These are phyloP conservation scores for Rhabdophis nuchalis DNA, from an alignment of 2,797 vertebrate species.

Conservation along the genomic window DNA sequence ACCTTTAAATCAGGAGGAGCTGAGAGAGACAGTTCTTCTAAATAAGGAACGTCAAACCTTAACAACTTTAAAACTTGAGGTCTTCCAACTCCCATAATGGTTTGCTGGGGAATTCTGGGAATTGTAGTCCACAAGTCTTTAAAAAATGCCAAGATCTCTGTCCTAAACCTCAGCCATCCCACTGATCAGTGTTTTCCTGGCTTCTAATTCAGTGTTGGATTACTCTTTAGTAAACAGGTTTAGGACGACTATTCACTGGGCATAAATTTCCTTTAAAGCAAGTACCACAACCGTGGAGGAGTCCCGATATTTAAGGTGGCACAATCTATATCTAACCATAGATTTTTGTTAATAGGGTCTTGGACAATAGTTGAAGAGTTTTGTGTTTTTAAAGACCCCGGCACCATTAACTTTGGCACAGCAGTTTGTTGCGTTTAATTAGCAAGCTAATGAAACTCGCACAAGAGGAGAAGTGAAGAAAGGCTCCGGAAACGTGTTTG, in stretches of 20 bases:
- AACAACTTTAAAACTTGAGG: neutral
- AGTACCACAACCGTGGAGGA: neutral
- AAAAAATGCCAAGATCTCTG: neutral
- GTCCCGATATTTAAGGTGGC: conserved; percentile 9
- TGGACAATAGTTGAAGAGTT: conserved; percentile 63
- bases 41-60: neutral
- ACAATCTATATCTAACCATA: conserved; percentile 28
- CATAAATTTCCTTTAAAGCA: neutral
- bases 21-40: neutral
- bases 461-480: conserved; percentile 60
- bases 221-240: neutral
- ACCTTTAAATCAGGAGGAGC: neutral
- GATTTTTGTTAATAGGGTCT: conserved; percentile 29
- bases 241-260: neutral
- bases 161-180: neutral
- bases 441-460: conserved; percentile 66
- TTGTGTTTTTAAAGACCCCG: conserved; percentile 60
- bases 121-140: neutral
- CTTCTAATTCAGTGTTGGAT: neutral
- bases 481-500: conserved; percentile 50
- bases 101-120: neutral
- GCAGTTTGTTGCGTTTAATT: conserved; percentile 66
- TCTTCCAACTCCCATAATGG: neutral
- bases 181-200: neutral
- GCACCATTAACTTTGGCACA: conserved; percentile 64